A percentile compares a stretch with the other conserved stretches of the same genome.
phyloP scores from a whole-genome alignment of 1,140 invertebrate species.

The Conus ventricosus region DNA sequence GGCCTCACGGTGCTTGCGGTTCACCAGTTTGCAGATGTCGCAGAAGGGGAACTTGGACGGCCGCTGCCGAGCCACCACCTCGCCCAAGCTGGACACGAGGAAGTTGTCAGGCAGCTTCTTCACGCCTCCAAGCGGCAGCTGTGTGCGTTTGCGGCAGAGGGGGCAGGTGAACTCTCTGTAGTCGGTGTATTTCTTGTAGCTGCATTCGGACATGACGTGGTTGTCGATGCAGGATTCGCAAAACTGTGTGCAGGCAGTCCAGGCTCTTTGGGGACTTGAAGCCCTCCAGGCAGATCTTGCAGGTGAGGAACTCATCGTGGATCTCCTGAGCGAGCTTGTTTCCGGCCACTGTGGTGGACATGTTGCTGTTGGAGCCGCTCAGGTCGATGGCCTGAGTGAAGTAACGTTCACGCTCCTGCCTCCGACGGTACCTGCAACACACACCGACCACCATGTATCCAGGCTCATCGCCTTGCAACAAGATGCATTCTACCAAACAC shows the following conservation, averaged over 20 bases:
- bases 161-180: conserved; percentile 76
- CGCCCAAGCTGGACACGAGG: conserved; percentile 74
- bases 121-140: conserved; percentile 74
- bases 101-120: conserved; percentile 76
- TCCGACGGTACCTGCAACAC: conserved; percentile 64
- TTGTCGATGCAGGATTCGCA: conserved; percentile 86
- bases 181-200: conserved; percentile 75
- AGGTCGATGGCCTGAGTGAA: conserved; percentile 65
- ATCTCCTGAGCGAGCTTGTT: conserved; percentile 68
- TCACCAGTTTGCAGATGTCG: conserved; percentile 75
- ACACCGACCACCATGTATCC: neutral
- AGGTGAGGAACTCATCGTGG: conserved; percentile 66
- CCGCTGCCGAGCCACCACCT: conserved; percentile 70
- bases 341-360: conserved; percentile 51
- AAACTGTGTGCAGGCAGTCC: conserved; percentile 93
- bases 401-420: conserved; percentile 64
- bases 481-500: neutral
- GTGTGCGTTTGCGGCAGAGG: conserved; percentile 75
- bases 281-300: conserved; percentile 74
- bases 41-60: conserved; percentile 74
- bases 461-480: neutral
- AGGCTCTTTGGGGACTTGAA: conserved; percentile 84
- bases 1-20: conserved; percentile 72
- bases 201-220: conserved; percentile 72
- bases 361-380: conserved; percentile 65